Percentiles rank a stretch among this genome's conserved stretches.
These are phyloP conservation scores for Coendou prehensilis DNA, from an alignment of 2,797 vertebrate species.

Conservation along the genomic window DNA sequence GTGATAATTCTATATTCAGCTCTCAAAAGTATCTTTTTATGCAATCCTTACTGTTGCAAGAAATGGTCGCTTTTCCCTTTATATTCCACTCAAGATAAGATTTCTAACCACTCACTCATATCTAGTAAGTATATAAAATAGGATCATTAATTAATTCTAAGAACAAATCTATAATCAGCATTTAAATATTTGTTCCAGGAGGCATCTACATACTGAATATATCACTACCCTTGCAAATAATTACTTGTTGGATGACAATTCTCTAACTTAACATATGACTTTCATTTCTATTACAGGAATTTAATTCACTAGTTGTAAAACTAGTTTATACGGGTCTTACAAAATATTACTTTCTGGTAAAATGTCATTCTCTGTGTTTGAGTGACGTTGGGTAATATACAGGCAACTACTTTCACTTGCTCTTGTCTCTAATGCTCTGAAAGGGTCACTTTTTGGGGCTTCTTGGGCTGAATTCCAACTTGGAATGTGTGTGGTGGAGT, in stretches of 20 bases:
- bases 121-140: constrained; percentile 9
- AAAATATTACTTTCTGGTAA: neutral
- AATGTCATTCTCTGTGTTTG: neutral
- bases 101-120: constrained; percentile 34
- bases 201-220: constrained; percentile 29
- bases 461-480: neutral
- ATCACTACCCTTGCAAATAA: neutral
- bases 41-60: neutral
- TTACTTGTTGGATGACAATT: constrained; percentile 28
- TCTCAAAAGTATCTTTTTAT: constrained; percentile 26
- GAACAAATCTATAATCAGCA: neutral
- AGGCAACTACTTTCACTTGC: neutral
- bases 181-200: constrained; percentile 54
- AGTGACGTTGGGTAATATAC: neutral
- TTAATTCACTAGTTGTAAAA: constrained; percentile 16
- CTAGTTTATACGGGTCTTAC: neutral
- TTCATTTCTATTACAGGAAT: constrained; percentile 3
- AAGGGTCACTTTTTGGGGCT: neutral
- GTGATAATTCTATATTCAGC: constrained; percentile 40
- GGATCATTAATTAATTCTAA: constrained; percentile 45
- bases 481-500: neutral
- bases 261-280: constrained; percentile 11
- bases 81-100: constrained; percentile 35
- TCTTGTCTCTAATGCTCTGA: neutral
- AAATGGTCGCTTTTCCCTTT: constrained; percentile 59